Evolutionary conservation across 1,140 invertebrate genomes (phyloP).

Genomic region (Lamellibrachia luymesi): DNA sequence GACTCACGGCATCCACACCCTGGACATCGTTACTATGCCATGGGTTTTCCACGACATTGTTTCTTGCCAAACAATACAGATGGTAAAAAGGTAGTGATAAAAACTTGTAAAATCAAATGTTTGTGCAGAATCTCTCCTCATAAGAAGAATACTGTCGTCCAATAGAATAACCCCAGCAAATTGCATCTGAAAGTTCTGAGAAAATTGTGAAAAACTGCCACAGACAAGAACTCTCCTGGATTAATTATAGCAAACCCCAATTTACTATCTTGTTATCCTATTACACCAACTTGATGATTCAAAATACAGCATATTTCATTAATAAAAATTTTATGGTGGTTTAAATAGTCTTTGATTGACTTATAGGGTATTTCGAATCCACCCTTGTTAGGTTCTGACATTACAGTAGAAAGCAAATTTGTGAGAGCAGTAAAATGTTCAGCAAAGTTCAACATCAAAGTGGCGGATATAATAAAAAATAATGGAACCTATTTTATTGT

Average conservation of each 20-base stretch:
- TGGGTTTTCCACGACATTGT: conserved; percentile 48
- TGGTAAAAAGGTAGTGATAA: conserved; percentile 47
- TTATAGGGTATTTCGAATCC: no score
- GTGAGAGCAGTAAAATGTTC: no score
- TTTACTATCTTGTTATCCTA: background rate
- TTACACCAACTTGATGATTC: background rate
- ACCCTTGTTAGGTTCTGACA: no score
- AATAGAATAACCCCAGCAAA: no score
- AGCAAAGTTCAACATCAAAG: background rate
- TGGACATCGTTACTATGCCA: conserved; percentile 40
- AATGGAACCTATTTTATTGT: conserved; percentile 53
- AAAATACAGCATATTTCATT: background rate
- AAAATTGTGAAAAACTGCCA: background rate
- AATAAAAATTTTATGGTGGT: no score
- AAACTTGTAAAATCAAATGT: background rate
- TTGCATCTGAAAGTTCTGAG: no score
- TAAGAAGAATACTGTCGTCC: no score
- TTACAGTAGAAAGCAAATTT: no score
- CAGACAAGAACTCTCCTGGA: background rate
- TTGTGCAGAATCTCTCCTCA: background rate
- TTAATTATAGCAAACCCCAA: background rate
- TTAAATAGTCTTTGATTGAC: no score
- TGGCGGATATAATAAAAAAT: conserved; percentile 2
- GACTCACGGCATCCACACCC: conserved; percentile 50
- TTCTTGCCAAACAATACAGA: conserved; percentile 52